These are phyloP conservation scores for Elmis aenea DNA, from an alignment of 2,888 invertebrate species.

Conservation along the genomic window DNA sequence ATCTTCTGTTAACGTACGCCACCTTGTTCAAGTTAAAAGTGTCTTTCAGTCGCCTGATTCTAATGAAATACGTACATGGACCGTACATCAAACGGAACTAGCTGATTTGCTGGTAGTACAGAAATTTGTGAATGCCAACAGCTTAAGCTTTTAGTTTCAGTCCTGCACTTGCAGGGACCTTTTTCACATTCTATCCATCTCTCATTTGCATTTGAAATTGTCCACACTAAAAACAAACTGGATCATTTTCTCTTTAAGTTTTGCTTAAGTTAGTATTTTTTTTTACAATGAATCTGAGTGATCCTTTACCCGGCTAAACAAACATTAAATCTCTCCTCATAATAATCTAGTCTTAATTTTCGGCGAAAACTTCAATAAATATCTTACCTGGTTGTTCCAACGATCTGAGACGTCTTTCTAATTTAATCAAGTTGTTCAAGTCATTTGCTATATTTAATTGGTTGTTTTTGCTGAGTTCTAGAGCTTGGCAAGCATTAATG, in stretches of 20 bases:
- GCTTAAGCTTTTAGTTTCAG: slow-evolving; percentile 58
- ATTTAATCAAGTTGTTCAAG: slow-evolving; percentile 43
- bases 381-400: slow-evolving; percentile 67
- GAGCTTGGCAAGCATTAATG: slow-evolving; percentile 52
- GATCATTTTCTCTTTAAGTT: too few relatives aligned
- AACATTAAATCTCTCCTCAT: too few relatives aligned
- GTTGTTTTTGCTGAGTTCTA: slow-evolving; percentile 43
- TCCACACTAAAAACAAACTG: slow-evolving; percentile 55
- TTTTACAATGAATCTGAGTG: too few relatives aligned
- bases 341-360: too few relatives aligned
- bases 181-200: slow-evolving; percentile 60
- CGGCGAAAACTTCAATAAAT: too few relatives aligned
- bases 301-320: too few relatives aligned
- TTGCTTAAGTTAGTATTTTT: too few relatives aligned
- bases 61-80: slow-evolving; percentile 53
- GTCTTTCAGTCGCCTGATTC: too few relatives aligned
- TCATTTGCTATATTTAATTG: slow-evolving; percentile 26
- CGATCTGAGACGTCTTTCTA: slow-evolving; percentile 61
- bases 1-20: slow-evolving; percentile 1
- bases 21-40: not conserved
- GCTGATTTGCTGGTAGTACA: slow-evolving; percentile 56
- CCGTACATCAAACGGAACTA: slow-evolving; percentile 60
- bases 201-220: slow-evolving; percentile 53
- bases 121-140: slow-evolving; percentile 63
- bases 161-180: slow-evolving; percentile 61